Conservation (phyloP, 2,113 vertebrate species). For the Podiceps cristatus region DNA sequence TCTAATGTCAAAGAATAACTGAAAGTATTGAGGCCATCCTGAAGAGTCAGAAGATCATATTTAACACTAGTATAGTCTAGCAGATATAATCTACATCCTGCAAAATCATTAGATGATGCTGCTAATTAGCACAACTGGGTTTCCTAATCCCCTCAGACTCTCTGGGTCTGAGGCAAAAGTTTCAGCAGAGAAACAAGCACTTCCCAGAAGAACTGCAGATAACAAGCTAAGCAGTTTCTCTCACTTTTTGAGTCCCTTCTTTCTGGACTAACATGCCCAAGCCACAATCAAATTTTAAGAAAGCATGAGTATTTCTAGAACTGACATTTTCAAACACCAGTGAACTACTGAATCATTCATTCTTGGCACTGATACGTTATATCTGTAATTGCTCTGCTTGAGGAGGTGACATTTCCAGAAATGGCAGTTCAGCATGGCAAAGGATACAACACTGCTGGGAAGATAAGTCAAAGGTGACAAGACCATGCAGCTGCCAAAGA, state of each 20-base stretch:
- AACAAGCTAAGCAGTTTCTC: background rate
- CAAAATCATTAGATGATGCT: background rate
- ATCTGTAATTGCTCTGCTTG: conserved; percentile 39
- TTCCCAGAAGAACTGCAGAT: background rate
- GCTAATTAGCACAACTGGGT: background rate
- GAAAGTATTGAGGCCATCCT: background rate
- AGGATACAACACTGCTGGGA: conserved; percentile 10
- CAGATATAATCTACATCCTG: background rate
- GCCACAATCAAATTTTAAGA: background rate
- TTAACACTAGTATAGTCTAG: background rate
- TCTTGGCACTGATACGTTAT: conserved; percentile 25
- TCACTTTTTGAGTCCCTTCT: background rate
- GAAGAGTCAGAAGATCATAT: background rate
- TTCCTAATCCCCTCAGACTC: background rate
- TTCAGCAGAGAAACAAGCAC: background rate
- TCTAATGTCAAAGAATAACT: background rate
- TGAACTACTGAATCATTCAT: conserved; percentile 49
- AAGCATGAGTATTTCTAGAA: conserved; percentile 42
- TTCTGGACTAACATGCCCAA: background rate
- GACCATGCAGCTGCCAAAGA: conserved; percentile 4
- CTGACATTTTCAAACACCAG: conserved; percentile 62
- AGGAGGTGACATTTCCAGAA: conserved; percentile 59
- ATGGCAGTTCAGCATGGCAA: conserved; percentile 19
- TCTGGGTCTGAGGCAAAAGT: background rate
- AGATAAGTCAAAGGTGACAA: conserved; percentile 46